phyloP scores from a whole-genome alignment of 2,888 invertebrate genomes.

The Phragmatobia fuliginosa region DNA sequence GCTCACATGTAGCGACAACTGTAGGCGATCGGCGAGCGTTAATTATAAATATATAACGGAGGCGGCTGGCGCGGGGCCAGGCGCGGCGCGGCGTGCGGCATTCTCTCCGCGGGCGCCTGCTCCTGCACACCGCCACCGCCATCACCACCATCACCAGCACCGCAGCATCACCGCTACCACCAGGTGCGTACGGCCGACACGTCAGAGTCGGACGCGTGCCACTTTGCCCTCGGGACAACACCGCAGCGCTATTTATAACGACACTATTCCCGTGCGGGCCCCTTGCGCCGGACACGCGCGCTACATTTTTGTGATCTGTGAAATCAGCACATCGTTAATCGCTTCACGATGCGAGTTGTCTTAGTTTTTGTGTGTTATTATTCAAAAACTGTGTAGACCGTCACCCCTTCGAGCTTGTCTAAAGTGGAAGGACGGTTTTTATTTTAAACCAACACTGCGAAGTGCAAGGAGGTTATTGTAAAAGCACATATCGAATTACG shows the following conservation, averaged over 20 bases:
- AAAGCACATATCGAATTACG: not conserved
- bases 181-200: slow-evolving; percentile 23
- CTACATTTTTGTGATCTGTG: slow-evolving; percentile 25
- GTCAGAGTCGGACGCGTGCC: not conserved
- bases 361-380: not conserved
- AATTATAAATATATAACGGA: slow-evolving; percentile 57
- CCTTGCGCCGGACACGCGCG: slow-evolving; percentile 31
- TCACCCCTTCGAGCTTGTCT: slow-evolving; percentile 31
- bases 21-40: slow-evolving; percentile 27
- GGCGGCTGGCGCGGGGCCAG: slow-evolving; percentile 55
- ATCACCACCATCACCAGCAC: slow-evolving; percentile 25
- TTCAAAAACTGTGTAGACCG: not conserved
- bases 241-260: slow-evolving; percentile 37
- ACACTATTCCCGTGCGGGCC: slow-evolving; percentile 41
- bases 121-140: slow-evolving; percentile 40
- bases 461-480: not conserved
- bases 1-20: slow-evolving; percentile 26
- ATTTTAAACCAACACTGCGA: not conserved
- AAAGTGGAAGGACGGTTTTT: not conserved
- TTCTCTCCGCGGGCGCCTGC: slow-evolving; percentile 42
- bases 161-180: slow-evolving; percentile 25
- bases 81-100: slow-evolving; percentile 40
- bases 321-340: slow-evolving; percentile 12
- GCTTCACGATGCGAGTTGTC: not conserved
- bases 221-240: not conserved